Conservation (phyloP, 1,140 invertebrate species). For the Leptopilina boulardi region DNA sequence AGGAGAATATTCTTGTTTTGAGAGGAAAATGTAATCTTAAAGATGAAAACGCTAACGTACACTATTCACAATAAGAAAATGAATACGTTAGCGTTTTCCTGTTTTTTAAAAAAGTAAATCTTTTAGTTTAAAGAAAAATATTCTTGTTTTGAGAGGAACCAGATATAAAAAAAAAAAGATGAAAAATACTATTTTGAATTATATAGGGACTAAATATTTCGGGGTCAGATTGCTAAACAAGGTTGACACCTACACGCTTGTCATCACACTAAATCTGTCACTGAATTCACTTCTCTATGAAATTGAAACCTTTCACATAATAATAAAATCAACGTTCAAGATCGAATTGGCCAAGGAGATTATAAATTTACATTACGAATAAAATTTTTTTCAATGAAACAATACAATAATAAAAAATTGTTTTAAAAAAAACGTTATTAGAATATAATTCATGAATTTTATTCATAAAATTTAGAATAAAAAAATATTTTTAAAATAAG, state of each 20-base stretch:
- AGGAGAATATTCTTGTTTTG: no score
- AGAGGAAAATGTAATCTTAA: no score
- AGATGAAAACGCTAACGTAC: no score
- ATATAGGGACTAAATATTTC: conserved; percentile 2
- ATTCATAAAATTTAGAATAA: no score
- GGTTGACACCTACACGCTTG: conserved; percentile 13
- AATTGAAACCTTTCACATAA: conserved; percentile 17
- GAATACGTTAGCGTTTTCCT: no score
- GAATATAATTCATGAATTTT: no score
- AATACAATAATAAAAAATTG: no score
- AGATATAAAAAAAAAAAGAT: not conserved
- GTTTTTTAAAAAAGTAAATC: no score
- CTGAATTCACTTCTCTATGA: conserved; percentile 8
- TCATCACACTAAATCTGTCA: conserved; percentile 10
- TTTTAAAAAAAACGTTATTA: no score
- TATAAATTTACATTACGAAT: not conserved
- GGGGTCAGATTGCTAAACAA: not conserved
- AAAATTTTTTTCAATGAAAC: not conserved
- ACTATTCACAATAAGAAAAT: no score
- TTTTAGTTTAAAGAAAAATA: no score
- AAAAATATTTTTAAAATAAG: no score
- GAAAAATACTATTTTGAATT: conserved; percentile 9
- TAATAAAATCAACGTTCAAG: not conserved
- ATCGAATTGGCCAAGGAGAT: not conserved
- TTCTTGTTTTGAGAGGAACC: not conserved